These are phyloP conservation scores for Dendrolimus houi DNA, from an alignment of 2,888 invertebrate genomes.

Conservation along the genomic window DNA sequence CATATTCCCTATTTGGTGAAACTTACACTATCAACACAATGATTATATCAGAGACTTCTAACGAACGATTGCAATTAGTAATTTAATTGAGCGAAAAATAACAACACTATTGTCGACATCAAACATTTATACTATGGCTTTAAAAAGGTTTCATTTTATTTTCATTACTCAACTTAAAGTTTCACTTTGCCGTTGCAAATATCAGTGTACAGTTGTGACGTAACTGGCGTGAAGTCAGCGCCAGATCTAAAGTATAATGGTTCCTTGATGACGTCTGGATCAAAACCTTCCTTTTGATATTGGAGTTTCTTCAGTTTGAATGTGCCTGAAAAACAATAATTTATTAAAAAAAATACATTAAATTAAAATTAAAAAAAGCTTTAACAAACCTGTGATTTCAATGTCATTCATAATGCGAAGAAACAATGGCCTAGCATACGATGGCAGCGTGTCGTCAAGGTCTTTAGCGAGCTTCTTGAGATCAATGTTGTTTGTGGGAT, in stretches of 20 bases:
- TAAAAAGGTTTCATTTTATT: no score
- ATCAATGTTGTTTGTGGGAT: slow-evolving; percentile 77
- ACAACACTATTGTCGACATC: no score
- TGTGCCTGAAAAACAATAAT: slow-evolving; percentile 78
- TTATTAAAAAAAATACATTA: no score
- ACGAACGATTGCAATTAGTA: no score
- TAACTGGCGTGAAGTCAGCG: slow-evolving; percentile 73
- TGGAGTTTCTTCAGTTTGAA: slow-evolving; percentile 95
- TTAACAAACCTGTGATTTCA: slow-evolving; percentile 81
- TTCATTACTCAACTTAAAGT: slow-evolving; percentile 32
- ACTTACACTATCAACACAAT: no score
- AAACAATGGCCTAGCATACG: slow-evolving; percentile 94
- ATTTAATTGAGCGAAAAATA: no score
- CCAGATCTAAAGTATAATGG: slow-evolving; percentile 81
- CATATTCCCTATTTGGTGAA: no score
- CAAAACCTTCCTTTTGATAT: slow-evolving; percentile 89
- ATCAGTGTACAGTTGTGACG: slow-evolving; percentile 76
- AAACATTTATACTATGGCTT: no score
- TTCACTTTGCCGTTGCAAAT: slow-evolving; percentile 70
- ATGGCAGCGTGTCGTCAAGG: slow-evolving; percentile 83
- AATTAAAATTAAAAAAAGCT: background rate
- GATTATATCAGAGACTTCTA: no score
- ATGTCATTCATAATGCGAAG: slow-evolving; percentile 85
- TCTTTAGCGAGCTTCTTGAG: slow-evolving; percentile 78
- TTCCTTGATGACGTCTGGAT: slow-evolving; percentile 83